Conservation (phyloP, 2,113 vertebrate species). For the Ammodytes marinus region DNA sequence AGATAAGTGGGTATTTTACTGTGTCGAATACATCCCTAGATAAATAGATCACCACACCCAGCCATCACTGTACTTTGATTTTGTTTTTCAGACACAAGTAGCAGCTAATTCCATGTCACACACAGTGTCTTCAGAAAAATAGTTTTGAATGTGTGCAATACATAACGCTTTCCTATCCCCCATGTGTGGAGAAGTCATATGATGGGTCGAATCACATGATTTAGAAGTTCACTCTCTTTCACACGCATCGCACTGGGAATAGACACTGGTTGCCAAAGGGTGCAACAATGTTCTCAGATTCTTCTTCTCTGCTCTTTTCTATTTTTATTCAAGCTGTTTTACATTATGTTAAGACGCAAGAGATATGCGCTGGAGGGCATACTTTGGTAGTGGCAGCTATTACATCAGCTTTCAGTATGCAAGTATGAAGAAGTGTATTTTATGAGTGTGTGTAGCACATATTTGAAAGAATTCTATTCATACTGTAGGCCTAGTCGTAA, state of each 20-base stretch:
- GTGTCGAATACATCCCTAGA: background rate
- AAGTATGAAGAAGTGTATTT: background rate
- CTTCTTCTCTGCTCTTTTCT: background rate
- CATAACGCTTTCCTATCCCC: background rate
- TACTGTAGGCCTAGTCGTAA: background rate
- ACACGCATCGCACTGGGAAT: background rate
- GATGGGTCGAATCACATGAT: constrained; percentile 59
- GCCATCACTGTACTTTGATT: background rate
- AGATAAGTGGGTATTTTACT: background rate
- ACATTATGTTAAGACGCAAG: background rate
- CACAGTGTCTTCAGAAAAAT: background rate
- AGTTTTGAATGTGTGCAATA: background rate
- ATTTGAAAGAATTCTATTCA: background rate
- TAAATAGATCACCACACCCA: constrained; percentile 7
- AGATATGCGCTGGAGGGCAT: background rate
- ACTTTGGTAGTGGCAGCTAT: background rate
- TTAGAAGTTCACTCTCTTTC: constrained; percentile 13
- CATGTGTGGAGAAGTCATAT: constrained; percentile 44
- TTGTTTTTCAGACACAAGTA: background rate
- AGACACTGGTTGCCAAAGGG: background rate
- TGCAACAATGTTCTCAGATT: background rate
- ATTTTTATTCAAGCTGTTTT: background rate
- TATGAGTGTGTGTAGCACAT: background rate
- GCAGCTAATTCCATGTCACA: background rate
- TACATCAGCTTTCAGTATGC: background rate